Evolutionary conservation across 2,113 vertebrate species (phyloP).

Genomic region (Panthera uncia): DNA sequence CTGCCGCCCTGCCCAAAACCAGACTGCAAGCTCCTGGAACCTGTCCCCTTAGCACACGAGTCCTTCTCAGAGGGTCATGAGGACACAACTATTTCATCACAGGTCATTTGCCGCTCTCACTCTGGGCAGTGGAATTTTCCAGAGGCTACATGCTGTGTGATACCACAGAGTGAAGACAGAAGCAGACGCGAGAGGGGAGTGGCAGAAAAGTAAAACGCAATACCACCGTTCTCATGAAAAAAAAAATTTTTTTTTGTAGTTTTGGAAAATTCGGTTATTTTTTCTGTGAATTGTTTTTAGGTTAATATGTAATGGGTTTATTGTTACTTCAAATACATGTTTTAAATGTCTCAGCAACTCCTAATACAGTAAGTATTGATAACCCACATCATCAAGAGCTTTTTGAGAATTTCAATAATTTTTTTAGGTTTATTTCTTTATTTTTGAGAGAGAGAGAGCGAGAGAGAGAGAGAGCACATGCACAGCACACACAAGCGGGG

Average conservation of each 20-base stretch:
- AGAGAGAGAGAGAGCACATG: too few species aligned
- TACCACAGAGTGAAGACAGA: not conserved
- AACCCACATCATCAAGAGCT: not conserved
- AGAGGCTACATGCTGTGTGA: not conserved
- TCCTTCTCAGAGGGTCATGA: not conserved
- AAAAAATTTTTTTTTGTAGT: not conserved
- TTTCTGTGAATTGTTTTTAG: not conserved
- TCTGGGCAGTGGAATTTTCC: constrained; percentile 5
- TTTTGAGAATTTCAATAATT: not conserved
- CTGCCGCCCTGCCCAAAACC: not conserved
- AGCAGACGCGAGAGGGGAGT: not conserved
- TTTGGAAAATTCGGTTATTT: not conserved
- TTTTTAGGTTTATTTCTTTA: not conserved
- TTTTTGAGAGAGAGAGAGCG: too few species aligned
- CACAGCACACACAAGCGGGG: too few species aligned
- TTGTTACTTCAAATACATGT: not conserved
- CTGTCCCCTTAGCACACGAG: not conserved
- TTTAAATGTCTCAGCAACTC: not conserved
- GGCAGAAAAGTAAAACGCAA: not conserved
- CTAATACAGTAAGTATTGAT: not conserved
- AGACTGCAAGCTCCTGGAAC: not conserved
- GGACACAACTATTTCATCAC: not conserved
- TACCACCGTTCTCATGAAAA: not conserved
- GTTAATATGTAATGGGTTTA: not conserved
- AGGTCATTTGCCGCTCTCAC: not conserved